phyloP scores from a whole-genome alignment of 1,140 invertebrate genomes.

The Hypsibius dujardini region DNA sequence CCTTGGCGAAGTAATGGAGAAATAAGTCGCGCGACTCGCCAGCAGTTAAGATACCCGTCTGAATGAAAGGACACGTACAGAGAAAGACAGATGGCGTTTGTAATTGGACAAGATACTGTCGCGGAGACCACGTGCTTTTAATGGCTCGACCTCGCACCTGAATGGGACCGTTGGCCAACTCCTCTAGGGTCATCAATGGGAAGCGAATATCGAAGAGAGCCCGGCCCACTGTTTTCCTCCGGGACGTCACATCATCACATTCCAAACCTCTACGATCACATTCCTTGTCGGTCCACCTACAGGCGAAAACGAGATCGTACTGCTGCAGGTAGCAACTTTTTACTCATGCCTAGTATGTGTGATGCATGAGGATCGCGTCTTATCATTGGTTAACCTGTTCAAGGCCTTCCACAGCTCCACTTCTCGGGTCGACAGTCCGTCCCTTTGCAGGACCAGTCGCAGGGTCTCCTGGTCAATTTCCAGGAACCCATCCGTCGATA shows the following conservation, averaged over 20 bases:
- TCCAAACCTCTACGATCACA: conserved; percentile 59
- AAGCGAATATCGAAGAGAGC: conserved; percentile 67
- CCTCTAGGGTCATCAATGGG: conserved; percentile 70
- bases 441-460: conserved; percentile 56
- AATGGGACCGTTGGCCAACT: conserved; percentile 73
- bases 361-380: conserved; percentile 77
- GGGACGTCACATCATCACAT: conserved; percentile 39
- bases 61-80: conserved; percentile 28
- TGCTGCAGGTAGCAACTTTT: background rate
- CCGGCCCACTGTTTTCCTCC: conserved; percentile 45
- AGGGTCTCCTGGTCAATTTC: conserved; percentile 69
- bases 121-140: background rate
- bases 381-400: conserved; percentile 64
- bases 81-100: background rate
- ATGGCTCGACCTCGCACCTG: background rate
- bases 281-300: conserved; percentile 68
- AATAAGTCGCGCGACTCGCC: conserved; percentile 82
- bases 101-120: too few species aligned
- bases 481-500: conserved; percentile 64
- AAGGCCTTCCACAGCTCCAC: conserved; percentile 21
- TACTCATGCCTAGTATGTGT: conserved; percentile 38
- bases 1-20: conserved; percentile 43
- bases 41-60: conserved; percentile 64
- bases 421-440: conserved; percentile 58
- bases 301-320: too few species aligned